Evolutionary conservation across 2,888 invertebrate species (phyloP).

Genomic region (Colletes collaris): DNA sequence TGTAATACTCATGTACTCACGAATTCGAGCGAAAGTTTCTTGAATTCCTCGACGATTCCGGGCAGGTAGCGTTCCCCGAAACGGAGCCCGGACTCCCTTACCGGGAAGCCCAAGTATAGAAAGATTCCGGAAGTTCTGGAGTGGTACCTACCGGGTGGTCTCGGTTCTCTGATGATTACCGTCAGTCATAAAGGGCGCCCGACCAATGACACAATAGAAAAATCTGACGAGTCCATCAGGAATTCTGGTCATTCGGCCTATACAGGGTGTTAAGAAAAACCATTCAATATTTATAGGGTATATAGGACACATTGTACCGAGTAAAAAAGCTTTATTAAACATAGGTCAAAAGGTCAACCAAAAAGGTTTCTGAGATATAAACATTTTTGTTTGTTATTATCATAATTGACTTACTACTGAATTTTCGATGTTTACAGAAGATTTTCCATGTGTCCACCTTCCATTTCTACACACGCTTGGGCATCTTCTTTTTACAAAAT

Average conservation of each 20-base stretch:
- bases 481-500: too few relatives aligned
- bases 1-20: constrained; percentile 28
- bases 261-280: too few relatives aligned
- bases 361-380: too few relatives aligned
- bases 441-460: too few relatives aligned
- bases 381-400: too few relatives aligned
- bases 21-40: constrained; percentile 45
- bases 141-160: constrained; percentile 62
- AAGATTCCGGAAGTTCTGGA: constrained; percentile 60
- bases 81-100: constrained; percentile 24
- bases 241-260: constrained; percentile 26
- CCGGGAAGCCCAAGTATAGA: constrained; percentile 42
- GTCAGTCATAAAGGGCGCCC: constrained; percentile 55
- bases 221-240: constrained; percentile 60
- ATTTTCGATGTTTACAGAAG: too few relatives aligned
- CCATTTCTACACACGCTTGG: too few relatives aligned
- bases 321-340: too few relatives aligned
- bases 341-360: too few relatives aligned
- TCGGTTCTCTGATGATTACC: constrained; percentile 35
- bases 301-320: too few relatives aligned
- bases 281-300: too few relatives aligned
- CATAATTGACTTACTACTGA: too few relatives aligned
- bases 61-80: constrained; percentile 44
- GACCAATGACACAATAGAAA: constrained; percentile 56
- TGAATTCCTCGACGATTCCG: constrained; percentile 37